Base-by-base conservation (phyloP, 2,113 vertebrate species). In the Diphyllodes magnificus region DNA sequence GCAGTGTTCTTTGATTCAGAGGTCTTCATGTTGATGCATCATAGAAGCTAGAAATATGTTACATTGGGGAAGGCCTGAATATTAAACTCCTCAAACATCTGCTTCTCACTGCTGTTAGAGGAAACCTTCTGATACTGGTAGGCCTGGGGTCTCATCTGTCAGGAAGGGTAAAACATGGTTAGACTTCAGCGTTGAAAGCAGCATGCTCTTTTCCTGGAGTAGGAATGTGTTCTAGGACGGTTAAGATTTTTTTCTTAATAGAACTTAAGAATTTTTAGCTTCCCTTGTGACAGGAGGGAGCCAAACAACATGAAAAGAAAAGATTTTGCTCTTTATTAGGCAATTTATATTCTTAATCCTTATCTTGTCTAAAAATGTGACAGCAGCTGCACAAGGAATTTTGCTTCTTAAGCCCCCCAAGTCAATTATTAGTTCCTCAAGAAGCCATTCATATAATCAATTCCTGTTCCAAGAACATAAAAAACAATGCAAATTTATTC, bases 321-420 rank as follows among this genome's bases (percentile, higher is more conserved):
- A 78, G 12, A 82, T 70, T 94, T 90, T 87, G 7, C 40, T 90
- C 30, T 69, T 91, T 89, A 91, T 86, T 84, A 90, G 37, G 40
- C 39, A 92, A 90, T 88, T 92, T 59, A 57, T 92, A 80, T 95
- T 90, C 86, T 87, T 95, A 94, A 88, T 66, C 25, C 22, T 94
- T 93, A 82, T 78, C 39, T 92, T 78, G 77, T 71, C 78, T 82
- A 82, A 88, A 91, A 85, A 71, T 44, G 35, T 9, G 6, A 79
- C 30, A 86, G 64, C 33, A 81, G 37, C 37, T 86, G 12, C 39
- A 73, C 6, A 21, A 81, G 53, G 76, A 87, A 83, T 86, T 95
- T 86, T 92, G 23, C 30, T 79, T 83, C 45, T 91, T 69, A 86
- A 72, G n/a, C 9, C 9, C 16, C 42, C 30, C 63, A 61, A 82